These are phyloP conservation scores for Noctua fimbriata DNA, from an alignment of 2,888 invertebrate species.

Conservation along the genomic window DNA sequence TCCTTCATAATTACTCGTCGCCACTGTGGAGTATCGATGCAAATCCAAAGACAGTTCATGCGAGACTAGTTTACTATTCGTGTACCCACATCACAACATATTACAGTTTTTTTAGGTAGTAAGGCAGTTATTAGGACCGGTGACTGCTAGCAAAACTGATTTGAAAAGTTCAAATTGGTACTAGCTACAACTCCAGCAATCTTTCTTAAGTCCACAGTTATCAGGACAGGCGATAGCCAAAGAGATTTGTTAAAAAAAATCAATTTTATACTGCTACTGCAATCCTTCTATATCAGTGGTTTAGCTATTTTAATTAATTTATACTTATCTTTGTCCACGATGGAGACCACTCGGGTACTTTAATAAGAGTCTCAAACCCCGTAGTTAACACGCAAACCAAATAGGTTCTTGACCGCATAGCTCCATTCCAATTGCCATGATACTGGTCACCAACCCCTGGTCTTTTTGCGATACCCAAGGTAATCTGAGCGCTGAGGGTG, in stretches of 20 bases:
- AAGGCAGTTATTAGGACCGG: no score
- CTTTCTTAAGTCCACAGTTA: not conserved
- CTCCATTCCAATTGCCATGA: not conserved
- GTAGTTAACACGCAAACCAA: conserved; percentile 9
- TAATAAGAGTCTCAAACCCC: not conserved
- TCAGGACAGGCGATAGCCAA: not conserved
- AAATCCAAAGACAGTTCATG: no score
- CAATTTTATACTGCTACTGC: not conserved
- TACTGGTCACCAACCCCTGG: conserved; percentile 38
- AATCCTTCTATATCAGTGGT: not conserved
- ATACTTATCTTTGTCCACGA: not conserved
- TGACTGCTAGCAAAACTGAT: no score
- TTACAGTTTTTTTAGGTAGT: no score
- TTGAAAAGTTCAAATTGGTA: not conserved
- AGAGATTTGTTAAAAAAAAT: not conserved
- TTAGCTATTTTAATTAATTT: not conserved
- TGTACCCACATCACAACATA: no score
- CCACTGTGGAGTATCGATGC: no score
- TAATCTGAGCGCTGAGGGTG: conserved; percentile 22
- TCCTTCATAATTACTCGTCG: no score
- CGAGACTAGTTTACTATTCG: no score
- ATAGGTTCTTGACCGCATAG: conserved; percentile 12
- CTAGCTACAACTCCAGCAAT: not conserved
- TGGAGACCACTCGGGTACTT: not conserved
- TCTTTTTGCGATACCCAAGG: conserved; percentile 22